Conservation (phyloP, 1,140 invertebrate species). For the Pentalonia nigronervosa region DNA sequence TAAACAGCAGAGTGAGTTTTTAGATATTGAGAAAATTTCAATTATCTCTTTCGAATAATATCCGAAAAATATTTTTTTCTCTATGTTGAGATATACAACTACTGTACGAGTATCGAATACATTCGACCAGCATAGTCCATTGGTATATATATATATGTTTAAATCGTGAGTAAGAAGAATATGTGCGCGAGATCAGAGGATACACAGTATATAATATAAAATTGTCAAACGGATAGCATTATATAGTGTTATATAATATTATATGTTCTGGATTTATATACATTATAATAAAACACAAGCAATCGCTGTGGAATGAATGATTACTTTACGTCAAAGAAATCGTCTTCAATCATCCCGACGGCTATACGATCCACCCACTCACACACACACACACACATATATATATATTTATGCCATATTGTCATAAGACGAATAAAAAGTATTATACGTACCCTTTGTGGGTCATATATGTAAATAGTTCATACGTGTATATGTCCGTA, state of each 20-base stretch:
- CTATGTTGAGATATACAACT: too few relatives aligned
- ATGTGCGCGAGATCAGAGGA: accelerated
- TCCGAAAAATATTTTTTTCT: too few relatives aligned
- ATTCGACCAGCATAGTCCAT: too few relatives aligned
- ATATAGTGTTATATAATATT: too few relatives aligned
- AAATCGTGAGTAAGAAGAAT: background rate
- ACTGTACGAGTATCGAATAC: too few relatives aligned
- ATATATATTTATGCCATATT: background rate
- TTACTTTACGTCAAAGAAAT: background rate
- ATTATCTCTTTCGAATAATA: too few relatives aligned
- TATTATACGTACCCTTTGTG: background rate
- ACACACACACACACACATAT: too few relatives aligned
- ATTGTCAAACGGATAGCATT: too few relatives aligned
- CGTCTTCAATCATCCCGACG: background rate
- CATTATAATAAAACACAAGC: background rate
- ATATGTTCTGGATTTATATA: background rate
- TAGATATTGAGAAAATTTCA: too few relatives aligned
- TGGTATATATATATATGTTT: too few relatives aligned
- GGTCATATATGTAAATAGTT: background rate
- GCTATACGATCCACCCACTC: background rate
- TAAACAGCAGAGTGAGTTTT: too few relatives aligned
- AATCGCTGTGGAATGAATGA: background rate
- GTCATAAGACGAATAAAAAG: background rate
- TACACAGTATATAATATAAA: background rate
- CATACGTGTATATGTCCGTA: background rate